A percentile compares a stretch with the other conserved stretches of the same genome.
Conservation (phyloP, 2,113 vertebrate species). For the Rhipidura dahli region DNA sequence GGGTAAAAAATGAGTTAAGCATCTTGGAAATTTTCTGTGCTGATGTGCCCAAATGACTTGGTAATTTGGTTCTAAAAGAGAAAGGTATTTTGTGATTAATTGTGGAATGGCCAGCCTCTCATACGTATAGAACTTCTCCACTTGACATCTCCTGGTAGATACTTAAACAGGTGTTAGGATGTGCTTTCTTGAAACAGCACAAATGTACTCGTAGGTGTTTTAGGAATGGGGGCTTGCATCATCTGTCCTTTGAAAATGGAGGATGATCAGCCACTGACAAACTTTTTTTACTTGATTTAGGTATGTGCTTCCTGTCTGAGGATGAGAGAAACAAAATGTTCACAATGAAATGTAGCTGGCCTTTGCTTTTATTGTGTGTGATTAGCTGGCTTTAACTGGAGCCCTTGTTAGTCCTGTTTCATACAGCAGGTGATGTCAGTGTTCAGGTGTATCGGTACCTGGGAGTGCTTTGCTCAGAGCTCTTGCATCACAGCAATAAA, state of each 20-base stretch:
- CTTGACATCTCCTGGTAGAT: constrained; percentile 1
- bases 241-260: neutral
- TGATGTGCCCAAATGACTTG: neutral
- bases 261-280: neutral
- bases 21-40: neutral
- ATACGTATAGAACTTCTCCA: neutral
- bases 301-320: neutral
- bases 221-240: neutral
- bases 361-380: neutral
- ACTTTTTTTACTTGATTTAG: neutral
- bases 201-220: neutral
- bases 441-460: neutral
- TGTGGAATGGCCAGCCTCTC: neutral
- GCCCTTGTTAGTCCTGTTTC: neutral
- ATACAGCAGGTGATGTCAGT: neutral
- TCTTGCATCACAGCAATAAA: constrained; percentile 7
- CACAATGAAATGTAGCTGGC: neutral
- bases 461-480: neutral
- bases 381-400: neutral
- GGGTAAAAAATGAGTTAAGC: neutral
- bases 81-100: neutral
- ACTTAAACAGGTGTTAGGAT: neutral
- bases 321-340: neutral
- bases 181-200: neutral
- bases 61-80: neutral